phyloP scores from a whole-genome alignment of 2,113 vertebrate genomes.

The Zapornia atra region DNA sequence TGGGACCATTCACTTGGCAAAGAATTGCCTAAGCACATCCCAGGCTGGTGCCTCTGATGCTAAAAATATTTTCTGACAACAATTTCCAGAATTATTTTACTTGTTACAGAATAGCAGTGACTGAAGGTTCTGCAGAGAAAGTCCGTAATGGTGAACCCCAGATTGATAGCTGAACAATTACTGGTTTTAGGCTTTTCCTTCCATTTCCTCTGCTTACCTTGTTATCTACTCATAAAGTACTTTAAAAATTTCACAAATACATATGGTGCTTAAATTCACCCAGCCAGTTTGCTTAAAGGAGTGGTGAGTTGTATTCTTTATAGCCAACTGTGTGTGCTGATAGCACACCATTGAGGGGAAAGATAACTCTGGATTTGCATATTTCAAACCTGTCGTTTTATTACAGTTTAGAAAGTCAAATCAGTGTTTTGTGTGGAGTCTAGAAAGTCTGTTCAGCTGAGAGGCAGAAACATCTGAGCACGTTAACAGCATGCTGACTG shows the following conservation, averaged over 20 bases:
- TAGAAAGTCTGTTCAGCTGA: background rate
- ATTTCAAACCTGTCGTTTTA: background rate
- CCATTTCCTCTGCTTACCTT: background rate
- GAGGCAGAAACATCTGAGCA: background rate
- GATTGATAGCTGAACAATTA: background rate
- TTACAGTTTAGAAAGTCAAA: background rate
- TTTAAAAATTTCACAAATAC: background rate
- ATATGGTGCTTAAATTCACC: background rate
- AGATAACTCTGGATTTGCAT: slow-evolving; percentile 35
- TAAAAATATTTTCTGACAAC: background rate
- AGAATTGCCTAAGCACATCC: background rate
- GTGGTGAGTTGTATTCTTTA: background rate
- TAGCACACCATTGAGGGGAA: background rate
- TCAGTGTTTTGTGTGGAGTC: background rate
- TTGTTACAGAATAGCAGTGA: background rate
- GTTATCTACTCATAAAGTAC: background rate
- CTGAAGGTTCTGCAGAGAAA: background rate
- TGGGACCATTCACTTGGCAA: background rate
- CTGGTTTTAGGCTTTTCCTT: background rate
- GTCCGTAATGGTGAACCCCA: background rate
- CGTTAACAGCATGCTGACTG: background rate
- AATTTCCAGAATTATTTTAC: background rate
- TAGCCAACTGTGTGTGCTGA: slow-evolving; percentile 21
- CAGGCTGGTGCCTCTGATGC: background rate
- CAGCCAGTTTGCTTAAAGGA: background rate